phyloP scores from a whole-genome alignment of 2,797 vertebrate species.

The Uromys caudimaculatus region DNA sequence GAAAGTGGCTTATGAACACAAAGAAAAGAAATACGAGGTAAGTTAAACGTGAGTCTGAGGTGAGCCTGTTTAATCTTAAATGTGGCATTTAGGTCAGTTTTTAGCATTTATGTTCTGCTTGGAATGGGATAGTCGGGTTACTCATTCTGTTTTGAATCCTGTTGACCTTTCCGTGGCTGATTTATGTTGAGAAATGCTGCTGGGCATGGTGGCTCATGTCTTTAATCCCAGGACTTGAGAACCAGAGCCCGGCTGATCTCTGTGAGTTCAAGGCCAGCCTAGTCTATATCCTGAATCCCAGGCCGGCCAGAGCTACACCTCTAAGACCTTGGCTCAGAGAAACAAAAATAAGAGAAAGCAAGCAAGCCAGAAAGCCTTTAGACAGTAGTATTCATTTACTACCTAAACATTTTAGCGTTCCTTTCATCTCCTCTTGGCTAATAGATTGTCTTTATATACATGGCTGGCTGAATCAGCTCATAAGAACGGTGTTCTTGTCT shows the following conservation, averaged over 20 bases:
- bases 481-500: slow-evolving; percentile 67
- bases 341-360: neutral
- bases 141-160: slow-evolving; percentile 13
- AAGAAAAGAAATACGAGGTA: slow-evolving; percentile 96
- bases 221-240: neutral
- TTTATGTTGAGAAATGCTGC: slow-evolving; percentile 53
- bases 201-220: neutral
- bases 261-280: neutral
- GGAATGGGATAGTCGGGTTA: neutral
- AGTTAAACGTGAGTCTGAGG: slow-evolving; percentile 42
- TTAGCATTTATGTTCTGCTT: neutral
- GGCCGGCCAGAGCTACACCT: neutral
- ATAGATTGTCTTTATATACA: slow-evolving; percentile 47
- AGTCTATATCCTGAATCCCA: neutral
- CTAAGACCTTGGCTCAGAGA: neutral
- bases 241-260: neutral
- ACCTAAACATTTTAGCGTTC: slow-evolving; percentile 54
- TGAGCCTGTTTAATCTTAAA: neutral
- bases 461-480: slow-evolving; percentile 20
- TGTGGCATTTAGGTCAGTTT: neutral
- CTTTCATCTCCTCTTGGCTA: neutral
- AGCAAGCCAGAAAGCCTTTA: slow-evolving; percentile 20
- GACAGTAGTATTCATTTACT: slow-evolving; percentile 51
- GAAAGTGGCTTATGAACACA: slow-evolving; percentile 96
- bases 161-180: slow-evolving; percentile 31